phyloP scores from a whole-genome alignment of 53 echinoderm and acorn worm species.

The Patiria pectinifera region DNA sequence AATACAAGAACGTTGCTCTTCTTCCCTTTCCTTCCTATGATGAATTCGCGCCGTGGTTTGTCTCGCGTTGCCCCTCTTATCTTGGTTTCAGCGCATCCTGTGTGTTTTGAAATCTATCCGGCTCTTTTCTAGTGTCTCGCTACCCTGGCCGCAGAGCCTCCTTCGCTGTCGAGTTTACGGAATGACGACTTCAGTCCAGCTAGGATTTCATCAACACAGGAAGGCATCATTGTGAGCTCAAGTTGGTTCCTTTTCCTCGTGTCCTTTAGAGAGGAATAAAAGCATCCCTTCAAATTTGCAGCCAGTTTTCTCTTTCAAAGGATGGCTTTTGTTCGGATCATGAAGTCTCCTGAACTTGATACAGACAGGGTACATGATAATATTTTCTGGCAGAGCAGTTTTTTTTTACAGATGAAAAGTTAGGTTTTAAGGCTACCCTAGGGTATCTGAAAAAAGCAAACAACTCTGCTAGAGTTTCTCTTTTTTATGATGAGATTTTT shows the following conservation, averaged over 20 bases:
- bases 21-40: not conserved
- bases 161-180: not conserved
- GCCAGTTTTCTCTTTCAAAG: not conserved
- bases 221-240: not conserved
- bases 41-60: not conserved
- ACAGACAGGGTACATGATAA: not conserved
- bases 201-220: not conserved
- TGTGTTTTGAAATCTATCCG: constrained; percentile 31
- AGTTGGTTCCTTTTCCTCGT: not conserved
- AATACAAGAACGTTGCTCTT: not conserved
- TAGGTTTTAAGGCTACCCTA: not conserved
- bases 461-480: no score
- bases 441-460: not conserved
- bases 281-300: not conserved
- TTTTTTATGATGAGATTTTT: no score
- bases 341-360: constrained; percentile 15
- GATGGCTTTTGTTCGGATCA: not conserved
- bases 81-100: constrained; percentile 18
- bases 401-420: not conserved
- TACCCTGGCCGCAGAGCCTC: not conserved
- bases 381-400: not conserved
- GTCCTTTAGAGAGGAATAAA: not conserved
- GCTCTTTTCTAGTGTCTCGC: not conserved
- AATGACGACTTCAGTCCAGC: not conserved
- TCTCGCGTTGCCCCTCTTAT: constrained; percentile 3